A percentile compares a stretch with the other conserved stretches of the same genome.
These are phyloP conservation scores for Catamblyrhynchus diadema DNA, from an alignment of 2,797 vertebrate species.

Conservation along the genomic window DNA sequence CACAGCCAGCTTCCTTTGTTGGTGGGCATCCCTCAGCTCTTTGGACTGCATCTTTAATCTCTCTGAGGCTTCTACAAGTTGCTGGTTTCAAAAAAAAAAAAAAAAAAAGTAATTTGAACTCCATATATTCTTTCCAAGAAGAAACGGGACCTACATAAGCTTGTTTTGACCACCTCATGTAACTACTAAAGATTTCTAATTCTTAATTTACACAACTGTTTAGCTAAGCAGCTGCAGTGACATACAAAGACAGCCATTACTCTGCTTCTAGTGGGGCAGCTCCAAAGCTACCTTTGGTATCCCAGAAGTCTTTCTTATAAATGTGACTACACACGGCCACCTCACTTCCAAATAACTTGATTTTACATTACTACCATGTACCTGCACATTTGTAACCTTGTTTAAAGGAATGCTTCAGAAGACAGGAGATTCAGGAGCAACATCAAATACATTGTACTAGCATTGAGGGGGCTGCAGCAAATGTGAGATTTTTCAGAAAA, in stretches of 20 bases:
- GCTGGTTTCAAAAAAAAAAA: conserved; percentile 73
- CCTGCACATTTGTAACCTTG: background rate
- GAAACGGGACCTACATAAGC: background rate
- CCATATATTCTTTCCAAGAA: background rate
- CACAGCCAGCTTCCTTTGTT: conserved; percentile 89
- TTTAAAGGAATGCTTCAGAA: background rate
- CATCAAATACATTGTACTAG: background rate
- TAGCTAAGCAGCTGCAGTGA: background rate
- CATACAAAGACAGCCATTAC: background rate
- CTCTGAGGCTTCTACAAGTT: conserved; percentile 90
- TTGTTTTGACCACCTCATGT: background rate
- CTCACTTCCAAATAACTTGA: background rate
- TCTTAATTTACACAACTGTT: background rate
- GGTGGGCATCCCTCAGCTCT: conserved; percentile 92
- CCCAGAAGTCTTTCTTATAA: background rate
- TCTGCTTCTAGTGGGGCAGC: background rate
- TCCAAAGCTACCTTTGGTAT: background rate
- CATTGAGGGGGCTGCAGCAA: background rate
- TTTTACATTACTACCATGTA: background rate
- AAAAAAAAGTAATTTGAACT: background rate
- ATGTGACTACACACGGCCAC: background rate
- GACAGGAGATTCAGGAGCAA: background rate
- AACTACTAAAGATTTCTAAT: background rate
- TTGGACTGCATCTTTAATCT: conserved; percentile 88
- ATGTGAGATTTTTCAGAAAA: background rate